phyloP scores from a whole-genome alignment of 2,888 invertebrate genomes.

The Hypomecis punctinalis region DNA sequence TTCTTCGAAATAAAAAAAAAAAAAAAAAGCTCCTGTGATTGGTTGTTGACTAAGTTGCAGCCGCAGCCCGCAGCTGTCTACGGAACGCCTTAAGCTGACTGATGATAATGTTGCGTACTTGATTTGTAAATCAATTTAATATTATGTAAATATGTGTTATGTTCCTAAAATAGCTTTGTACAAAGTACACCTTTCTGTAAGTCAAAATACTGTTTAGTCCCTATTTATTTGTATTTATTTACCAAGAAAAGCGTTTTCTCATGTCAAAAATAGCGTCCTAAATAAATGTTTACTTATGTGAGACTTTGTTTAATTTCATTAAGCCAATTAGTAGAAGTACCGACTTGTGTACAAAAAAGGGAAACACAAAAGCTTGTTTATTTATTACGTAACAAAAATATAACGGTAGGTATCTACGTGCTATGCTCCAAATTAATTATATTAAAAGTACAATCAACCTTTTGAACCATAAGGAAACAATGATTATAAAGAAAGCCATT shows the following conservation, averaged over 20 bases:
- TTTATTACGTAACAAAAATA: no score
- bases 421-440: background rate
- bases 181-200: background rate
- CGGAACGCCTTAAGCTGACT: no score
- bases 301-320: background rate
- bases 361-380: no score
- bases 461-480: constrained; percentile 2
- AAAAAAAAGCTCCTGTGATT: no score
- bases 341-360: no score
- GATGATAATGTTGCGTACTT: background rate
- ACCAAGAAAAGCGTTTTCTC: constrained; percentile 25
- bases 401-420: no score
- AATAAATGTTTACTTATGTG: constrained; percentile 50
- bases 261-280: constrained; percentile 48
- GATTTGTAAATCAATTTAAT: background rate
- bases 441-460: background rate
- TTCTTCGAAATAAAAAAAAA: no score
- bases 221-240: background rate
- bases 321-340: no score
- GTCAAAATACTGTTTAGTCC: no score
- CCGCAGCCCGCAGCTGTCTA: no score
- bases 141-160: background rate
- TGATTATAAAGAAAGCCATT: background rate
- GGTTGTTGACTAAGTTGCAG: no score
- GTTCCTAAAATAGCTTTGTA: background rate